Evolutionary conservation across 2,797 vertebrate genomes (phyloP).

Genomic region (Chromis chromis): DNA sequence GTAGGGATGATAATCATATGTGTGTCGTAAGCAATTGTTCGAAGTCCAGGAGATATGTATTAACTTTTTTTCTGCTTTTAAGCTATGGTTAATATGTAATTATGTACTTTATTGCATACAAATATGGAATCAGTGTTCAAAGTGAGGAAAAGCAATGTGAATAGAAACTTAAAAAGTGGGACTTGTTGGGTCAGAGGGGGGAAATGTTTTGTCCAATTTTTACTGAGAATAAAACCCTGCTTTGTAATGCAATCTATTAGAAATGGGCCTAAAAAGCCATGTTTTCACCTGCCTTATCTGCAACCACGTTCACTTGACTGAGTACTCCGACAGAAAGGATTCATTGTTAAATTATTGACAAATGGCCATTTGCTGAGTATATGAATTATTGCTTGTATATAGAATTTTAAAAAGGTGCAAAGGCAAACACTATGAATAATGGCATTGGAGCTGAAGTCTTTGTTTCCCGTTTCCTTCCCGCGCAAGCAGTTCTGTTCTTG

Average conservation of each 20-base stretch:
- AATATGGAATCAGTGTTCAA: constrained; percentile 68
- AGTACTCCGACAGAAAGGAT: constrained; percentile 85
- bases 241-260: constrained; percentile 76
- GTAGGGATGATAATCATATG: constrained; percentile 54
- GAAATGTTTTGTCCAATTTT: constrained; percentile 59
- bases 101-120: constrained; percentile 66
- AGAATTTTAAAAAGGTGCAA: constrained; percentile 94
- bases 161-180: constrained; percentile 42
- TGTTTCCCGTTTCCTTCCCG: constrained; percentile 81
- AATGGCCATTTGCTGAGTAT: constrained; percentile 94
- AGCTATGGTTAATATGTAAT: constrained; percentile 68
- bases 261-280: constrained; percentile 80
- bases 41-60: constrained; percentile 54
- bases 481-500: constrained; percentile 99
- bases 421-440: constrained; percentile 94
- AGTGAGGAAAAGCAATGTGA: constrained; percentile 76
- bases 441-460: constrained; percentile 93
- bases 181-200: constrained; percentile 25
- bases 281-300: constrained; percentile 94
- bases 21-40: constrained; percentile 60
- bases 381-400: constrained; percentile 97
- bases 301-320: constrained; percentile 89
- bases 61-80: constrained; percentile 58
- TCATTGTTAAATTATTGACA: constrained; percentile 93
- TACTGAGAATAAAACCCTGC: constrained; percentile 58